Evolutionary conservation across 2,888 invertebrate genomes (phyloP).

Genomic region (Colostygia pectinataria): DNA sequence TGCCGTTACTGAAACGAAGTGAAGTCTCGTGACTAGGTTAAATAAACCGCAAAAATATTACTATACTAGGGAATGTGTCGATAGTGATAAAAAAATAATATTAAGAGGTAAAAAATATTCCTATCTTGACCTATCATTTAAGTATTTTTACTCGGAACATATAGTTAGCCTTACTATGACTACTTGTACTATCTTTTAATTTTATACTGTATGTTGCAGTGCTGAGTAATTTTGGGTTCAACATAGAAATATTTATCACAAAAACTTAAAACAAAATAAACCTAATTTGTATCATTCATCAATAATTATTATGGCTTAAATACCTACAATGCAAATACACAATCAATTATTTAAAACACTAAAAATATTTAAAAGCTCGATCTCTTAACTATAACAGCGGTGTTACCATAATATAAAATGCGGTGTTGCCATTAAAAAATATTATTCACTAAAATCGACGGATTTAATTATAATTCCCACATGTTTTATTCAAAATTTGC

Average conservation of each 20-base stretch:
- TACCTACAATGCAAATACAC: constrained; percentile 39
- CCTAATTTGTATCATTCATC: constrained; percentile 61
- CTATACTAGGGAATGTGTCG: constrained; percentile 46
- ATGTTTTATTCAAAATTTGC: constrained; percentile 9
- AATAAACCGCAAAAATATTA: constrained; percentile 37
- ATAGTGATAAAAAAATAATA: constrained; percentile 34
- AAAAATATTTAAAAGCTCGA: constrained; percentile 54
- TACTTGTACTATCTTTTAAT: neutral
- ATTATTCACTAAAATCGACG: constrained; percentile 47
- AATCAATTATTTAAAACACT: constrained; percentile 30
- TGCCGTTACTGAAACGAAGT: constrained; percentile 42
- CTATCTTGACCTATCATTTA: neutral
- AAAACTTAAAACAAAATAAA: constrained; percentile 42
- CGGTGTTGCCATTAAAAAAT: constrained; percentile 28
- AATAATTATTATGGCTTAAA: constrained; percentile 39
- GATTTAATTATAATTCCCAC: constrained; percentile 31
- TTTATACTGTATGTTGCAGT: too few species aligned
- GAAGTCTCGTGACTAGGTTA: constrained; percentile 64
- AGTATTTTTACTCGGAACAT: too few species aligned
- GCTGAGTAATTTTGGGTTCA: neutral
- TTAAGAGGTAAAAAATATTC: constrained; percentile 34
- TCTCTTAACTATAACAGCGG: constrained; percentile 45
- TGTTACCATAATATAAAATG: constrained; percentile 45
- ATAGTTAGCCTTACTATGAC: too few species aligned
- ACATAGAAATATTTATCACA: constrained; percentile 21